phyloP scores from a whole-genome alignment of 2,113 vertebrate species.

The Pao palembangensis region DNA sequence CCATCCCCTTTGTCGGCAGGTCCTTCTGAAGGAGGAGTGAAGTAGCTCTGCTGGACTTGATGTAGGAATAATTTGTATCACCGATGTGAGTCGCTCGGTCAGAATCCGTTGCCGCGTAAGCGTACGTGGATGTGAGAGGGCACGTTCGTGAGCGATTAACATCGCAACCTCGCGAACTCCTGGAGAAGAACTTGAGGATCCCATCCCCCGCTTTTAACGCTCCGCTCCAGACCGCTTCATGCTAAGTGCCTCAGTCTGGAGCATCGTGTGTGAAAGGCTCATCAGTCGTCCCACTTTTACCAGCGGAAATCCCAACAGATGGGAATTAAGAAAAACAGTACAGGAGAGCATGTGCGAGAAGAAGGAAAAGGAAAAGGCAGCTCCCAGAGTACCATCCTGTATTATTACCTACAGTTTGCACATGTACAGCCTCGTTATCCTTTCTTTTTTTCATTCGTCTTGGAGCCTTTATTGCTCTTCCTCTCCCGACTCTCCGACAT shows the following conservation, averaged over 20 bases:
- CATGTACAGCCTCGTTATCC: background rate
- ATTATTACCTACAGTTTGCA: background rate
- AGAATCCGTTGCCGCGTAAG: slow-evolving; percentile 1
- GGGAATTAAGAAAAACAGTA: slow-evolving; percentile 29
- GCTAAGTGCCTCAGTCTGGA: slow-evolving; percentile 42
- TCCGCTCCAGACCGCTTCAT: slow-evolving; percentile 31
- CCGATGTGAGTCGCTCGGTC: background rate
- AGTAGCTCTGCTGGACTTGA: slow-evolving; percentile 25
- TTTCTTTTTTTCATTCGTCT: slow-evolving; percentile 10
- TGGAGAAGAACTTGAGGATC: slow-evolving; percentile 37
- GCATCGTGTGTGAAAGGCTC: slow-evolving; percentile 42
- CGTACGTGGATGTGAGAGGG: slow-evolving; percentile 12
- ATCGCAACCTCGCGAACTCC: slow-evolving; percentile 24
- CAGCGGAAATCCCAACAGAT: slow-evolving; percentile 50
- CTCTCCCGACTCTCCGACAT: slow-evolving; percentile 2
- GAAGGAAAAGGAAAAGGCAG: slow-evolving; percentile 19
- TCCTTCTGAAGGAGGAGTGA: slow-evolving; percentile 12
- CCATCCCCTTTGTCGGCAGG: slow-evolving; percentile 15
- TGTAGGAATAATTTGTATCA: slow-evolving; percentile 10
- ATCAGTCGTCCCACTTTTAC: slow-evolving; percentile 39
- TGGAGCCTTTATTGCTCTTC: background rate
- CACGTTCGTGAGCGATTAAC: slow-evolving; percentile 20
- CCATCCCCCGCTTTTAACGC: slow-evolving; percentile 17
- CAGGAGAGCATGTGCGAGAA: slow-evolving; percentile 23
- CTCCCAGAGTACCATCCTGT: slow-evolving; percentile 18